Base-by-base conservation (phyloP, 1,140 invertebrate species). In the Archivesica marissinica region DNA sequence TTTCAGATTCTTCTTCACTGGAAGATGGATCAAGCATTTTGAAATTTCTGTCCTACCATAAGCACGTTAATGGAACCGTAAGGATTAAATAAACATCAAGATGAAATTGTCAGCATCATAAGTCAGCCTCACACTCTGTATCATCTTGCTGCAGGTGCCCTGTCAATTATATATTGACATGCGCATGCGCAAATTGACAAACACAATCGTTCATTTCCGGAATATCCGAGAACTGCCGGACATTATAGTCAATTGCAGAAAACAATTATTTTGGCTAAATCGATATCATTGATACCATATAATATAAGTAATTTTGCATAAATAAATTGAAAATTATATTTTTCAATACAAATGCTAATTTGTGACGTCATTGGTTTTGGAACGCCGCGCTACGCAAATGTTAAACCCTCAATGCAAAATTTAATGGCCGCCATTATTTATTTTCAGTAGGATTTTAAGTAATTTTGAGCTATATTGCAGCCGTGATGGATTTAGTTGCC, bases 21-120 rank as follows among this genome's bases (percentile, higher is more conserved):
- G 95, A 95, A 54, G 95, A 95, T 61, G 95, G 95, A 77, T 95
- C 95, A 86, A 95, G 92, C 95, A 95, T 95, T 33, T 82, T 93
- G 38, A 33, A n/a, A 7, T 52, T 15, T 20, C 17, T 52, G 17
- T 52, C 17, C 6, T 52, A 7, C 6, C 50, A 23, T 52, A 4
- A 4, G 17, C 23, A 4, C 3, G 25, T 52, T n/a, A 52, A 52
- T 52, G 25, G 3, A 7, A 52, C 44, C 7, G 7, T 47, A 47
- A 9, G 17, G 17, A 47, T 47, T 47, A 64, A 64, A 25, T 30
- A 64, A 30, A 33, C 61, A 15, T 72, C 41, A 50, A 25, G 20
- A 23, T 33, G 68, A 38, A 17, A 50, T 23, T 23, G 41, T 35
- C 23, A 84, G 39, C 56, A 35, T 15, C 23, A 50, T 25, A 38